These are phyloP conservation scores for Neuroscelio doddi DNA, from an alignment of 2,888 invertebrate genomes.

Conservation along the genomic window DNA sequence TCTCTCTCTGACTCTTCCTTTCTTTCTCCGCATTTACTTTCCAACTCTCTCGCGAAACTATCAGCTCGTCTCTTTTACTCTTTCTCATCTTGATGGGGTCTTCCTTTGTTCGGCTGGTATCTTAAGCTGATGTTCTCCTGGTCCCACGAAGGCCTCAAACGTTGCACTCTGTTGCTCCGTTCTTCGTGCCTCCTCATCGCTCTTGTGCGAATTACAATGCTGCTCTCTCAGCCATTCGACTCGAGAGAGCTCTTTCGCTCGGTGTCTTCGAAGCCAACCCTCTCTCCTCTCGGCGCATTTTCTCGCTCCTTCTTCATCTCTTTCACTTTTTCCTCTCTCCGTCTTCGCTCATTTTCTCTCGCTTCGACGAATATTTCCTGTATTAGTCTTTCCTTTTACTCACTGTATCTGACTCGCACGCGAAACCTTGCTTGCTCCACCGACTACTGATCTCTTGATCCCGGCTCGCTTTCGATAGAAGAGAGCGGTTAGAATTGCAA, in stretches of 20 bases:
- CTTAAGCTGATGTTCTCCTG: constrained; percentile 65
- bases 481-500: constrained; percentile 60
- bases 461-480: constrained; percentile 61
- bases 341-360: constrained; percentile 12
- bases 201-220: constrained; percentile 38
- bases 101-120: constrained; percentile 55
- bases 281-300: constrained; percentile 15
- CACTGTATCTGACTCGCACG: constrained; percentile 3
- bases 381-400: constrained; percentile 15
- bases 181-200: constrained; percentile 54
- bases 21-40: constrained; percentile 18
- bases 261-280: constrained; percentile 22
- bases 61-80: constrained; percentile 41
- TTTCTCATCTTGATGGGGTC: constrained; percentile 45
- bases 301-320: constrained; percentile 6
- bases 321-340: constrained; percentile 11
- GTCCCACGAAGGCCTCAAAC: constrained; percentile 66
- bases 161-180: constrained; percentile 70
- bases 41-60: constrained; percentile 9
- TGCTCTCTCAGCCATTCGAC: constrained; percentile 19
- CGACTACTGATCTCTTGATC: constrained; percentile 70
- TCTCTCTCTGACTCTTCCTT: constrained; percentile 28
- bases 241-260: constrained; percentile 17
- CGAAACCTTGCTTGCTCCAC: constrained; percentile 57
- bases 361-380: constrained; percentile 16